These are phyloP conservation scores for Apteryx owenii DNA, from an alignment of 2,113 vertebrate species.

Conservation along the genomic window DNA sequence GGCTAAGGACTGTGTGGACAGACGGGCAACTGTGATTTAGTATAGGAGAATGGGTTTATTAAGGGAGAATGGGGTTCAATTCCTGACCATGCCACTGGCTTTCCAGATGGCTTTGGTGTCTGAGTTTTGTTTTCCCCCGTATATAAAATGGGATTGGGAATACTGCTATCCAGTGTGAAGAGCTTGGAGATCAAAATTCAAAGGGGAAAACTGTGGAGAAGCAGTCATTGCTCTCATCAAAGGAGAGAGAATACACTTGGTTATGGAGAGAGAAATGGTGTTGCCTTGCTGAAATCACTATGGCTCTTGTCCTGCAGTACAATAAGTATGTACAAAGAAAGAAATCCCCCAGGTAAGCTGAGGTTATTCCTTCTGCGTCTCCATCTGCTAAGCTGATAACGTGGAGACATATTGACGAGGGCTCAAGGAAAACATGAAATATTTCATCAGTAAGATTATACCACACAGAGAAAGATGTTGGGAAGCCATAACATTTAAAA, in stretches of 20 bases:
- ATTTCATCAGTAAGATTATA: slow-evolving; percentile 89
- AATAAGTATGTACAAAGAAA: slow-evolving; percentile 12
- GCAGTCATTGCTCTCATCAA: rapidly evolving
- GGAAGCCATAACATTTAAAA: slow-evolving; percentile 84
- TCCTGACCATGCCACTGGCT: neutral
- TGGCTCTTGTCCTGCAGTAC: neutral
- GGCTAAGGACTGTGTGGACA: rapidly evolving
- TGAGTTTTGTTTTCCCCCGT: neutral
- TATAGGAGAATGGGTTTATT: neutral
- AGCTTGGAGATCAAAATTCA: neutral
- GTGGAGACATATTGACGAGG: slow-evolving; percentile 84
- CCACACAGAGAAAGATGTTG: slow-evolving; percentile 86
- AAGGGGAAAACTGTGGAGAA: neutral
- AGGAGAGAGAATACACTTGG: neutral
- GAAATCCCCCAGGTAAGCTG: slow-evolving; percentile 79
- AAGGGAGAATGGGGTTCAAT: neutral
- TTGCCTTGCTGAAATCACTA: neutral
- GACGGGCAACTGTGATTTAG: rapidly evolving
- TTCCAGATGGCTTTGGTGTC: neutral
- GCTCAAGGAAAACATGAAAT: slow-evolving; percentile 86
- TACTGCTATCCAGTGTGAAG: neutral
- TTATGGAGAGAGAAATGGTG: neutral
- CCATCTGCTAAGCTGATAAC: slow-evolving; percentile 84
- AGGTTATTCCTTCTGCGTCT: slow-evolving; percentile 74
- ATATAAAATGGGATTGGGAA: neutral